These are phyloP conservation scores for Sphaeramia orbicularis DNA, from an alignment of 2,797 vertebrate genomes.

Conservation along the genomic window DNA sequence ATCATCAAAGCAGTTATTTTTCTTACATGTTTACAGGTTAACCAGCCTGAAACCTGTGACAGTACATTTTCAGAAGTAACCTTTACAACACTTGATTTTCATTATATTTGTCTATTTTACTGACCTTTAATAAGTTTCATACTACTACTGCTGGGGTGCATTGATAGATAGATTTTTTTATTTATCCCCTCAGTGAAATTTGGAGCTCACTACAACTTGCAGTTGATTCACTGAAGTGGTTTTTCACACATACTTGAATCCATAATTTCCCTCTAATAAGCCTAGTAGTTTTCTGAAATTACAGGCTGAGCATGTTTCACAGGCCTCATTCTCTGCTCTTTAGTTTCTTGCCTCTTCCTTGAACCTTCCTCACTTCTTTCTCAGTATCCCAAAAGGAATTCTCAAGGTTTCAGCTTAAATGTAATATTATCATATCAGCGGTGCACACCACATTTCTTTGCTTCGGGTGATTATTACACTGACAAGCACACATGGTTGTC, in stretches of 20 bases:
- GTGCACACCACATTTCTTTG: not conserved
- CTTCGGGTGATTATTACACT: too few relatives aligned
- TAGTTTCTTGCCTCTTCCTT: conserved; percentile 5
- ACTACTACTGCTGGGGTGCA: too few relatives aligned
- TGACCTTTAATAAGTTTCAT: too few relatives aligned
- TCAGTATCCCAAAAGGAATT: not conserved
- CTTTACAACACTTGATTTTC: too few relatives aligned
- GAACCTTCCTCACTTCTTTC: conserved; percentile 7
- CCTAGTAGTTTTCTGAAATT: not conserved
- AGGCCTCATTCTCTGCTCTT: not conserved
- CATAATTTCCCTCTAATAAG: not conserved
- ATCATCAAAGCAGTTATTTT: too few relatives aligned
- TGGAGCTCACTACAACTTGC: not conserved
- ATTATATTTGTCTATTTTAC: too few relatives aligned
- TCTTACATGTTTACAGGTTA: too few relatives aligned
- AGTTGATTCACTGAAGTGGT: not conserved
- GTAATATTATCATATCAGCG: conserved; percentile 1
- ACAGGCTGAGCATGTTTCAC: not conserved
- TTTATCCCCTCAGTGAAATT: too few relatives aligned
- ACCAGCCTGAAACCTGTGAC: too few relatives aligned
- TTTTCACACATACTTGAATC: not conserved
- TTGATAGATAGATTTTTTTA: too few relatives aligned
- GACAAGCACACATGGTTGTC: too few relatives aligned
- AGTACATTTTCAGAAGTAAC: too few relatives aligned
- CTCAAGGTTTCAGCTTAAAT: conserved; percentile 1